A percentile compares a stretch with the other conserved stretches of the same genome.
Evolutionary conservation across 2,888 invertebrate genomes (phyloP).

Genomic region (Nezara viridula): DNA sequence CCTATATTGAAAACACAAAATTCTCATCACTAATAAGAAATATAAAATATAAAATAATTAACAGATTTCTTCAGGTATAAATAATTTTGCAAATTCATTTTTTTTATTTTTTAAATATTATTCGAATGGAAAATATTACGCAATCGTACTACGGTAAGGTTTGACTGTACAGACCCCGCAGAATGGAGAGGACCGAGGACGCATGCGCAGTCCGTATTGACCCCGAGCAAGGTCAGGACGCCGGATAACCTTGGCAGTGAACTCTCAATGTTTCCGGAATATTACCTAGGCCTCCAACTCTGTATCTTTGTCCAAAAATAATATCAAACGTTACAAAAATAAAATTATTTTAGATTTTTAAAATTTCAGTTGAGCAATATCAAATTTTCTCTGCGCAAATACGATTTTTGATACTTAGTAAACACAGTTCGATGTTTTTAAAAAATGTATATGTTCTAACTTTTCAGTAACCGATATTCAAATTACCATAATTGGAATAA

Average conservation of each 20-base stretch:
- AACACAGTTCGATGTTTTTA: too few species aligned
- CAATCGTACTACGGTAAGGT: background rate
- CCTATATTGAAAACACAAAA: too few species aligned
- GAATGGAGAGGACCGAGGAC: background rate
- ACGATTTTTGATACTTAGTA: too few species aligned
- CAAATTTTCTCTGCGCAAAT: too few species aligned
- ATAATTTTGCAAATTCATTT: background rate
- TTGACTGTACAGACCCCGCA: background rate
- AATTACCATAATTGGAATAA: too few species aligned
- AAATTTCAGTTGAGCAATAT: background rate
- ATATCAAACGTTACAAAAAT: background rate
- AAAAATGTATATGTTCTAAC: too few species aligned
- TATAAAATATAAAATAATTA: too few species aligned
- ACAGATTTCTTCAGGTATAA: too few species aligned
- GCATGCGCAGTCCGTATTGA: constrained; percentile 45
- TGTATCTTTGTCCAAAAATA: background rate
- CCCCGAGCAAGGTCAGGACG: constrained; percentile 38
- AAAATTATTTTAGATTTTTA: background rate
- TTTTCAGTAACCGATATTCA: too few species aligned
- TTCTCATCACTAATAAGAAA: too few species aligned
- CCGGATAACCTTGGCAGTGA: constrained; percentile 44
- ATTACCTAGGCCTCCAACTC: background rate
- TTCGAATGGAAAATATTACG: background rate
- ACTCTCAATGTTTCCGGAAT: constrained; percentile 35
- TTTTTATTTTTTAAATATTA: background rate